Percentiles rank a stretch among this genome's conserved stretches.
phyloP scores from a whole-genome alignment of 2,113 vertebrate genomes.

The Pelvicachromis taeniatus region DNA sequence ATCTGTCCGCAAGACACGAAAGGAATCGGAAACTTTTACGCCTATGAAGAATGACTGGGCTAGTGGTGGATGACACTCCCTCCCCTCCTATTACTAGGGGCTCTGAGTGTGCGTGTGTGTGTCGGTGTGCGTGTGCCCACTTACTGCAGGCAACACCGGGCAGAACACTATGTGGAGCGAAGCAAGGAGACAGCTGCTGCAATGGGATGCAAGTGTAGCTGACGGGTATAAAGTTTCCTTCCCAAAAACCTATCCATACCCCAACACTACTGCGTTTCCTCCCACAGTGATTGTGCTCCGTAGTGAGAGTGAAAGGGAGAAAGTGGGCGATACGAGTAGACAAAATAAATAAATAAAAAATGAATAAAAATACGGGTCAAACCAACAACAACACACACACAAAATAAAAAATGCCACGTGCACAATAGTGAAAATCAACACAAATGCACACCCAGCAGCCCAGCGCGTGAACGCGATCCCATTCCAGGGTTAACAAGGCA shows the following conservation, averaged over 20 bases:
- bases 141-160: constrained; percentile 37
- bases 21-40: constrained; percentile 64
- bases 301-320: neutral
- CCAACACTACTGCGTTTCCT: constrained; percentile 15
- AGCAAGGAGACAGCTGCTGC: constrained; percentile 59
- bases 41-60: constrained; percentile 37
- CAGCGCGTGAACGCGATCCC: constrained; percentile 55
- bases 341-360: neutral
- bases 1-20: constrained; percentile 50
- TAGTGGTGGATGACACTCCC: constrained; percentile 53
- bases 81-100: constrained; percentile 26
- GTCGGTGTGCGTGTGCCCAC: neutral
- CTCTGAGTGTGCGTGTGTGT: neutral
- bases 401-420: constrained; percentile 56
- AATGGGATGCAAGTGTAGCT: constrained; percentile 54
- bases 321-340: neutral
- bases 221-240: constrained; percentile 57
- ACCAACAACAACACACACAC: neutral
- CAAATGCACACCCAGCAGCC: constrained; percentile 7
- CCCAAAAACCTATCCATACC: constrained; percentile 5
- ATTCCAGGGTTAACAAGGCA: constrained; percentile 11
- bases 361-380: neutral
- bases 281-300: neutral
- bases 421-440: constrained; percentile 41
- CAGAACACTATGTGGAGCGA: constrained; percentile 14